Base-by-base conservation (phyloP, 2,888 invertebrate genomes). In the Drosophila pegasa region DNA sequence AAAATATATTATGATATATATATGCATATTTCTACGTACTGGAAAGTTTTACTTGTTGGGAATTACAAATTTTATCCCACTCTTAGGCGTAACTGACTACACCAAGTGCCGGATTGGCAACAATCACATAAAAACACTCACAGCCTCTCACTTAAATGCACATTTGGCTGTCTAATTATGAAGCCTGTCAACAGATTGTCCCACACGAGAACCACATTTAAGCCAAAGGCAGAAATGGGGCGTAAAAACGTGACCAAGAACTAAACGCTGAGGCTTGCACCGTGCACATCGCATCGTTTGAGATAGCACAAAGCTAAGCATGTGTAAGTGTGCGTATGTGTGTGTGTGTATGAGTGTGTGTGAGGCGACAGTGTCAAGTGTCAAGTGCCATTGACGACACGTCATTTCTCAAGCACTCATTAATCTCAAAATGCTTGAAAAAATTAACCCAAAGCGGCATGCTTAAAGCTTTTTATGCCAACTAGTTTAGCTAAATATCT, bases 351-450 rank as follows among this genome's bases (percentile, higher is more conserved):
- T 25, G 25, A n/a, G 25, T 27, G 2, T n/a, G 16, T 16, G 16
- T 16, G 27, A 27, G 45, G 37, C 63, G 45, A 60, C 50, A 67
- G 58, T 72, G 41, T 66, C 79, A 81, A 82, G 85, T 82, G 85
- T 50, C 81, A 81, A 82, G 85, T 82, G 85, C 48, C 81, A 87
- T 82, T 84, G 85, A 75, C 75, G 57, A 73, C 71, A 73, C 78
- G 87, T 87, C 85, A 87, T 76, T 87, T 66, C 74, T 87, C 71
- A 71, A 88, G 89, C 61, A 71, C 71, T 81, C 85, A 87, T 87
- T 88, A 85, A 81, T 88, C 81, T 81, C 48, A 66, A 48, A 37
- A 50, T 25, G 47, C 56, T 65, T 51, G 47, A 47, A 43, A 51
- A 75, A 80, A 78, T 61, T 73, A 45, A n/a, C 43, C 68, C 68